Evolutionary conservation across 2,888 invertebrate species (phyloP), one percentile per base, ranked within the genome.

Genomic region (Tetheella fluctuosa): DNA sequence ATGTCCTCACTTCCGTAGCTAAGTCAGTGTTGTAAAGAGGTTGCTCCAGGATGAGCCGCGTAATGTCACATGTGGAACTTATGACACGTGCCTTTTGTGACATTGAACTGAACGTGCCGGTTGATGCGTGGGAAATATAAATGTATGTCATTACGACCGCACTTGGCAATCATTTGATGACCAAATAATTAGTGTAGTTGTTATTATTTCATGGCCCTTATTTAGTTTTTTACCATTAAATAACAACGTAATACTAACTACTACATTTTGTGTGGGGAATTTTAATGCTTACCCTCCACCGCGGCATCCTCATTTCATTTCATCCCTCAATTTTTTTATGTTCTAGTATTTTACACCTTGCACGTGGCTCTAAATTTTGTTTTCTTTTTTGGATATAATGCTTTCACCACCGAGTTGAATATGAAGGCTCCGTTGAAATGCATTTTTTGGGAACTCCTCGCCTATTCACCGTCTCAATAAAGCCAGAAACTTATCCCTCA

Each of bases 51-150:
- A 30, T 30, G 10, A 30, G 7, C 30, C 30, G 7, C 4, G 37
- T 37, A 1, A 37, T 12, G 13, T 13, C 37, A 53, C 30, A 28
- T n/a, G 34, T 55, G 37, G 55, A 3, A 13, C 54, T 25, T 55
- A 7, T 17, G 20, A 34, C 34, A 37, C 34, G 55, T 55, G 55
- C 37, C 6, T 13, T 8, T 15, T 69, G 58, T 74, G 77, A 64
- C 80, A 79, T 79, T 79, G 77, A 68, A 48, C 68, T 79, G 78
- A 68, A 48, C 68, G 73, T 67, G 69, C 54, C 68, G 74, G 65
- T 73, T 60, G 58, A 59, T 58, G 62, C 74, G 78, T 78, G 80
- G 76, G 80, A 80, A 71, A 59, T 58, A 42, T 48, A n/a, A 52
- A 57, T 52, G 34, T 34, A 59, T 37, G 25, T 37, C 30, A 59